These are phyloP conservation scores for Vanessa cardui DNA, from an alignment of 2,888 invertebrate genomes.

Conservation along the genomic window DNA sequence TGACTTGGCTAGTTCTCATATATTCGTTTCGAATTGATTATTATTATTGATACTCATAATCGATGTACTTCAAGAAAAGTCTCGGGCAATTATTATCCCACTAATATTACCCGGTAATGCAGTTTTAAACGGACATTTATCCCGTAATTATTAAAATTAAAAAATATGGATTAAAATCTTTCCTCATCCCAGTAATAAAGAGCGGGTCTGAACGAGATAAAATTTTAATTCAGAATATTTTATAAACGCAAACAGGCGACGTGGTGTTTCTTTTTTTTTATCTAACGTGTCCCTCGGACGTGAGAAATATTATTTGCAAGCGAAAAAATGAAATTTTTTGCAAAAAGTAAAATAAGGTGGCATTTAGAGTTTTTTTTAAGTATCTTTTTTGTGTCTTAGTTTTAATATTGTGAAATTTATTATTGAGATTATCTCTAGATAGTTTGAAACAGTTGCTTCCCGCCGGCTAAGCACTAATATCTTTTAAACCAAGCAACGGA, in stretches of 20 bases:
- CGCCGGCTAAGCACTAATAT: too few relatives aligned
- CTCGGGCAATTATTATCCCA: too few relatives aligned
- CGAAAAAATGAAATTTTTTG: constrained; percentile 38
- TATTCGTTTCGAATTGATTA: too few relatives aligned
- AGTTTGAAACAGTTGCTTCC: too few relatives aligned
- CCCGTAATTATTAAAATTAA: background rate
- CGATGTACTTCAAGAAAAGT: too few relatives aligned
- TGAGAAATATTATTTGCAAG: constrained; percentile 41
- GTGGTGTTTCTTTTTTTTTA: constrained; percentile 1
- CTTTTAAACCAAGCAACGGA: too few relatives aligned
- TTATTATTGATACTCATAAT: too few relatives aligned
- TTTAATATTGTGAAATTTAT: too few relatives aligned
- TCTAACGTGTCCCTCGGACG: constrained; percentile 33
- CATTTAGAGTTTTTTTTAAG: background rate
- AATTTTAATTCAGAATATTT: constrained; percentile 14
- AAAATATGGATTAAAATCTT: constrained; percentile 4
- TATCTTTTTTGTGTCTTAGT: background rate
- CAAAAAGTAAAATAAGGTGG: constrained; percentile 11
- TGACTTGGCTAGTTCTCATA: too few relatives aligned
- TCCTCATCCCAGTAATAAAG: constrained; percentile 7
- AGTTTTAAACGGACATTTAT: background rate
- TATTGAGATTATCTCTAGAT: too few relatives aligned
- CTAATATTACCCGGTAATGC: too few relatives aligned
- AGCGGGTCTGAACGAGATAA: constrained; percentile 7
- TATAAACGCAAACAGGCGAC: constrained; percentile 9